Evolutionary conservation across 2,113 vertebrate genomes (phyloP).

Genomic region (Rhabdornis inornatus): DNA sequence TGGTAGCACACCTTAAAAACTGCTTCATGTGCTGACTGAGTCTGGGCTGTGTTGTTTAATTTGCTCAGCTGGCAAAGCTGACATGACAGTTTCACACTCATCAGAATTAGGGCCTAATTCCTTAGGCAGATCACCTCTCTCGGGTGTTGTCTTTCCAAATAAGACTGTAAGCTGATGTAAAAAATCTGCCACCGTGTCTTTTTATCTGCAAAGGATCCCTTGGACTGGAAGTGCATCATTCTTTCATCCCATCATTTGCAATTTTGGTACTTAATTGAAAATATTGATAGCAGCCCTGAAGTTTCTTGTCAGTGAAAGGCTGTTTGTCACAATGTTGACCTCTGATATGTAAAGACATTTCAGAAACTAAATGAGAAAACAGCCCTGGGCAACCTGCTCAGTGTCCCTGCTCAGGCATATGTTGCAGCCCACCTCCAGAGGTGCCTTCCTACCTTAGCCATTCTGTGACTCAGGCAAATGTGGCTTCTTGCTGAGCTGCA

Average conservation of each 20-base stretch:
- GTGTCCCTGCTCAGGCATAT: not conserved
- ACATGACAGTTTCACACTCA: slow-evolving; percentile 21
- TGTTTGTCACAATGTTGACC: not conserved
- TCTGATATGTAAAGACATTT: not conserved
- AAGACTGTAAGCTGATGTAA: not conserved
- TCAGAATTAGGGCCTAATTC: slow-evolving; percentile 22
- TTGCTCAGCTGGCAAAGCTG: slow-evolving; percentile 30
- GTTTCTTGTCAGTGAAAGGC: not conserved
- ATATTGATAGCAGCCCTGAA: not conserved
- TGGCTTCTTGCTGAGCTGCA: not conserved
- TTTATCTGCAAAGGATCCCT: not conserved
- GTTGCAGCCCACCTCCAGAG: not conserved
- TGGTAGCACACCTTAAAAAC: not conserved
- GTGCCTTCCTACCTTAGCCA: not conserved
- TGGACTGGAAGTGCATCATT: not conserved
- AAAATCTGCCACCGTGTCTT: not conserved
- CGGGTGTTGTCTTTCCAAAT: not conserved
- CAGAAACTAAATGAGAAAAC: not conserved
- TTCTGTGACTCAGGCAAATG: not conserved
- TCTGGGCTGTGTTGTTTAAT: not conserved
- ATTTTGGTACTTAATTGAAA: not conserved
- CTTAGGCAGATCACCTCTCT: not conserved
- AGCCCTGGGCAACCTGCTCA: not conserved
- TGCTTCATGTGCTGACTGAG: not conserved
- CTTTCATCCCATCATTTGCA: not conserved